phyloP scores from a whole-genome alignment of 2,888 invertebrate genomes.

The Gryllus longicercus region DNA sequence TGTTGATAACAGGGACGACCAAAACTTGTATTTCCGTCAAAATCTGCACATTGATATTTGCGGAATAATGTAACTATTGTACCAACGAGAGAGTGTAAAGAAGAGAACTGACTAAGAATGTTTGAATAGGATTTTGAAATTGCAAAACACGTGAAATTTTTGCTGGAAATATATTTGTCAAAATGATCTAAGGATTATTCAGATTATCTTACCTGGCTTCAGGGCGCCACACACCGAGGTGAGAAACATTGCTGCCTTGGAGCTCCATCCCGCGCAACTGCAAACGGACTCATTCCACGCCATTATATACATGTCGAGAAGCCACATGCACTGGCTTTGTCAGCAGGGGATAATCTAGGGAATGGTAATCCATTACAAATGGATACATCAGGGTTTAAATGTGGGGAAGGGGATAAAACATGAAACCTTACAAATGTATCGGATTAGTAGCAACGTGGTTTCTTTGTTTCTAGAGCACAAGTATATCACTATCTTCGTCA shows the following conservation, averaged over 20 bases:
- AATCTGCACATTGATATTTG: too few species aligned
- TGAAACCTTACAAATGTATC: background rate
- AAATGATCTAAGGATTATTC: background rate
- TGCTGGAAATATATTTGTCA: too few species aligned
- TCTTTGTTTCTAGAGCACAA: too few species aligned
- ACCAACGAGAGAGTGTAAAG: too few species aligned
- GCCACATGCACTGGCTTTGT: background rate
- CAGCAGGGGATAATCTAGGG: background rate
- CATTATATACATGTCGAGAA: background rate
- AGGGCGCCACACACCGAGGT: slow-evolving; percentile 32
- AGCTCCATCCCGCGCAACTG: slow-evolving; percentile 33
- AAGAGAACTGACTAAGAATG: too few species aligned
- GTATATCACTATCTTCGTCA: too few species aligned
- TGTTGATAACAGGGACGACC: too few species aligned
- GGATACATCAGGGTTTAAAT: background rate
- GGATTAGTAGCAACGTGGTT: too few species aligned
- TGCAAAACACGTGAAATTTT: too few species aligned
- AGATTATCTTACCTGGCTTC: slow-evolving; percentile 32
- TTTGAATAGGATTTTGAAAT: too few species aligned
- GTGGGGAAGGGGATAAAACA: slow-evolving; percentile 3
- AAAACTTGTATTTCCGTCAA: too few species aligned
- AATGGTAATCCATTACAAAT: background rate
- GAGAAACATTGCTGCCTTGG: slow-evolving; percentile 31
- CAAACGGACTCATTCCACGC: background rate
- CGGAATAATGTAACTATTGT: too few species aligned